A percentile compares a stretch with the other conserved stretches of the same genome.
Evolutionary conservation across 2,888 invertebrate genomes (phyloP).

Genomic region (Adelphocoris suturalis): DNA sequence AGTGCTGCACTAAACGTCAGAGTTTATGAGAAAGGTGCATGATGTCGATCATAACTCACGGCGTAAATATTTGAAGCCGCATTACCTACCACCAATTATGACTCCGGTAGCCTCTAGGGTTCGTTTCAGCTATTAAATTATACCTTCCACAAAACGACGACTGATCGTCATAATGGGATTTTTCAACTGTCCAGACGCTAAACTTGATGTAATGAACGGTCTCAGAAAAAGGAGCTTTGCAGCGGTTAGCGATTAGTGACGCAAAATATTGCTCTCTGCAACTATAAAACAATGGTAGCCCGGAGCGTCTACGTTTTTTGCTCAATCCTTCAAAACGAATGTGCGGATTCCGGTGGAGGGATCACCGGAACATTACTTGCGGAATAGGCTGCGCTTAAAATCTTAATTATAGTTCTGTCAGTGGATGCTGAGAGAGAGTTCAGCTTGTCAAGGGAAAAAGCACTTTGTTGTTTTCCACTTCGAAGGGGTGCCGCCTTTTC

Average conservation of each 20-base stretch:
- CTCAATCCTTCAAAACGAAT: slow-evolving; percentile 26
- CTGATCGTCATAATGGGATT: slow-evolving; percentile 27
- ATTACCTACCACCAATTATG: slow-evolving; percentile 10
- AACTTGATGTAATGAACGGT: slow-evolving; percentile 2
- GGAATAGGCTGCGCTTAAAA: slow-evolving; percentile 33
- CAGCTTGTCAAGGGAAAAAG: slow-evolving; percentile 58
- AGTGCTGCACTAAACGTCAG: neutral
- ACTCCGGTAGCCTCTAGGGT: slow-evolving; percentile 2
- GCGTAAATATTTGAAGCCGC: neutral
- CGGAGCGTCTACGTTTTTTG: slow-evolving; percentile 57
- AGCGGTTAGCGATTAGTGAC: slow-evolving; percentile 42
- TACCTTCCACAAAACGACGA: slow-evolving; percentile 5
- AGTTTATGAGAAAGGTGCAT: slow-evolving; percentile 10
- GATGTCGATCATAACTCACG: slow-evolving; percentile 24
- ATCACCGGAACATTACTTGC: slow-evolving; percentile 13
- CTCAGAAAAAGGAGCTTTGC: neutral
- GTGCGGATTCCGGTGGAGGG: slow-evolving; percentile 18
- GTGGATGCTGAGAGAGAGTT: neutral
- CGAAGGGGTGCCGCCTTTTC: slow-evolving; percentile 15
- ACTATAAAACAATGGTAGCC: slow-evolving; percentile 65
- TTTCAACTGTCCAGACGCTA: slow-evolving; percentile 32
- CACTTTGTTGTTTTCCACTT: slow-evolving; percentile 45
- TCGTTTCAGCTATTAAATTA: slow-evolving; percentile 36
- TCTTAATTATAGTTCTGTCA: slow-evolving; percentile 67
- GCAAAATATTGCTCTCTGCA: slow-evolving; percentile 57